These are phyloP conservation scores for Harmothoe impar DNA, from an alignment of 2,888 invertebrate species.

Conservation along the genomic window DNA sequence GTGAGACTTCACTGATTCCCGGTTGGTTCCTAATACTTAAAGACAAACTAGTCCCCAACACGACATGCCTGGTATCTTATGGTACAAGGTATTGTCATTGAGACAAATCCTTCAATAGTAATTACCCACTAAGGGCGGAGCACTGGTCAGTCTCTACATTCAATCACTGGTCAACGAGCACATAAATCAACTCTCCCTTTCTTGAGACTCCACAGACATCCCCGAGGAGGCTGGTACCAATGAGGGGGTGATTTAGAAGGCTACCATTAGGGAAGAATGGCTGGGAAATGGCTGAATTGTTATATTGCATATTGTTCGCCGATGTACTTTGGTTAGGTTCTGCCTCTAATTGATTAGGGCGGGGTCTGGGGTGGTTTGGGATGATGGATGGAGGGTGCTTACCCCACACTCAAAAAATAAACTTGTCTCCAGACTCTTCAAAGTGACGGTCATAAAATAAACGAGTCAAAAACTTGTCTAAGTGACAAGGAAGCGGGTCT, in stretches of 20 bases:
- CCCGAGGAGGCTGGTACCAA: neutral
- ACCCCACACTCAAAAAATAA: too few relatives aligned
- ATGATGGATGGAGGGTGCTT: neutral
- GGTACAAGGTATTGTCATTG: neutral
- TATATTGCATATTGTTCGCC: conserved; percentile 1
- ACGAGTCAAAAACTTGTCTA: too few relatives aligned
- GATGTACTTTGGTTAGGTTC: conserved; percentile 1
- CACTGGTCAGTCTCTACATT: neutral
- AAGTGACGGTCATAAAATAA: too few relatives aligned
- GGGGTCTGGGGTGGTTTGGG: neutral
- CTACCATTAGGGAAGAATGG: neutral
- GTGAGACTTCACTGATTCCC: conserved; percentile 48
- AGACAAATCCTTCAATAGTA: neutral
- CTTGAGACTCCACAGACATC: neutral
- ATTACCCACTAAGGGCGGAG: neutral
- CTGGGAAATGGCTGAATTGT: neutral
- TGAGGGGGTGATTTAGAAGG: conserved; percentile 5
- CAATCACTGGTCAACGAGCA: neutral
- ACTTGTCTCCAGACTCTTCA: too few relatives aligned
- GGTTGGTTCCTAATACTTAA: neutral
- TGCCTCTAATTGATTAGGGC: neutral
- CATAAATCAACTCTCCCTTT: neutral
- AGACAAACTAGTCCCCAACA: neutral
- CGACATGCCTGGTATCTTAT: neutral
- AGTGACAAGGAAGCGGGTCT: too few relatives aligned